Conservation (phyloP, 1,140 invertebrate species). For the Eriocheir sinensis region DNA sequence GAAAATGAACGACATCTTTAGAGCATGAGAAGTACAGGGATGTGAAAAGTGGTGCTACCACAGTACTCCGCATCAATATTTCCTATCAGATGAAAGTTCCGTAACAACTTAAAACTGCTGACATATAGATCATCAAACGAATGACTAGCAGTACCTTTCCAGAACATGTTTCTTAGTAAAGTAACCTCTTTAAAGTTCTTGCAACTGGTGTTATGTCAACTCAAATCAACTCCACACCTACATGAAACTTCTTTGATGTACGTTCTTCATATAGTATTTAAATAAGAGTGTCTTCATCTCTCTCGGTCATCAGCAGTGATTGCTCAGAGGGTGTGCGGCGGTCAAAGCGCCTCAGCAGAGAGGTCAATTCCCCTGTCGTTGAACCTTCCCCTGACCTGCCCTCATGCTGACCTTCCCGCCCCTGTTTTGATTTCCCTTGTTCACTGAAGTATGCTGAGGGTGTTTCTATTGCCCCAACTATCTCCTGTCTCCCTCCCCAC, state of each 20-base stretch:
- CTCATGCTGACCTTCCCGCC: slow-evolving; percentile 80
- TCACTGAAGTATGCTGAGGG: neutral
- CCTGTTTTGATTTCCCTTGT: neutral
- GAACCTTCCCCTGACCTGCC: slow-evolving; percentile 86
- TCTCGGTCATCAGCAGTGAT: slow-evolving; percentile 86
- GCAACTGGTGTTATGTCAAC: neutral
- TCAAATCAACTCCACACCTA: neutral
- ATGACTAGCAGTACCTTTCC: neutral
- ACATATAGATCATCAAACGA: neutral
- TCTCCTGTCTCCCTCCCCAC: slow-evolving; percentile 35
- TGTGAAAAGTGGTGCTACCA: too few species aligned
- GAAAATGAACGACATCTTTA: too few species aligned
- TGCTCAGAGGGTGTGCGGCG: slow-evolving; percentile 85
- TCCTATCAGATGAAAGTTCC: too few species aligned
- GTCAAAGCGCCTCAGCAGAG: slow-evolving; percentile 83
- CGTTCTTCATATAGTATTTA: neutral
- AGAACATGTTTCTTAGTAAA: neutral
- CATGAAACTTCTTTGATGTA: neutral
- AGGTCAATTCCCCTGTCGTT: slow-evolving; percentile 85
- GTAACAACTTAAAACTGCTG: neutral
- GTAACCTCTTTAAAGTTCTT: neutral
- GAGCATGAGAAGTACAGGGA: too few species aligned
- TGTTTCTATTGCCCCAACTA: neutral
- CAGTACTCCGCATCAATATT: too few species aligned
- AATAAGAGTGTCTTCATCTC: slow-evolving; percentile 85